Percentiles rank a stretch among this genome's conserved stretches.
Conservation (phyloP, 2,113 vertebrate genomes). For the Symphodus melops region DNA sequence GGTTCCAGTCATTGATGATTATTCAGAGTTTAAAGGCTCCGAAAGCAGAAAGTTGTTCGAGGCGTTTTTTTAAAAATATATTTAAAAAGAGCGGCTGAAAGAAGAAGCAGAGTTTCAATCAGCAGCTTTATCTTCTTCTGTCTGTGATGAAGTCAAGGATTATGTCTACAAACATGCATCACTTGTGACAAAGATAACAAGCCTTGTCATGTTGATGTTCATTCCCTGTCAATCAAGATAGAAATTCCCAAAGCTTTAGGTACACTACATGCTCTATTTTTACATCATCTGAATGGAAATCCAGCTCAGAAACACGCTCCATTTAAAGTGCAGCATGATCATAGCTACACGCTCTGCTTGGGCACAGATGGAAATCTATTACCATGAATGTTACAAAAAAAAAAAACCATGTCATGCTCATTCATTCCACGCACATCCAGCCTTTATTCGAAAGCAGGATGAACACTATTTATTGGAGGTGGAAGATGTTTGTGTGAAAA, state of each 20-base stretch:
- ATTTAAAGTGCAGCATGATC: slow-evolving; percentile 49
- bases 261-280: slow-evolving; percentile 77
- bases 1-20: slow-evolving; percentile 65
- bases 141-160: slow-evolving; percentile 85
- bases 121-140: slow-evolving; percentile 80
- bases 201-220: slow-evolving; percentile 85
- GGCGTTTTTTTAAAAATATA: no score
- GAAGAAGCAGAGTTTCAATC: slow-evolving; percentile 57
- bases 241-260: slow-evolving; percentile 84
- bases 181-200: slow-evolving; percentile 88
- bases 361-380: slow-evolving; percentile 49
- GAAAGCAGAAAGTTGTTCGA: slow-evolving; percentile 60
- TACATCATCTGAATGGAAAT: slow-evolving; percentile 58
- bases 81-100: slow-evolving; percentile 30
- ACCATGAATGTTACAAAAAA: slow-evolving; percentile 9
- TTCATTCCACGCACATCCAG: slow-evolving; percentile 30
- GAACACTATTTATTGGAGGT: slow-evolving; percentile 4
- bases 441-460: slow-evolving; percentile 17
- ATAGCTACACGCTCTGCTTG: slow-evolving; percentile 35
- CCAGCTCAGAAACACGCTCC: slow-evolving; percentile 24
- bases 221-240: slow-evolving; percentile 89
- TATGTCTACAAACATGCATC: slow-evolving; percentile 91
- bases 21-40: slow-evolving; percentile 49
- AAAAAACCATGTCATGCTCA: background rate
- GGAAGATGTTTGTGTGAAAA: slow-evolving; percentile 24